A percentile compares a stretch with the other conserved stretches of the same genome.
These are phyloP conservation scores for Monopterus albus DNA, from an alignment of 2,113 vertebrate genomes.

Conservation along the genomic window DNA sequence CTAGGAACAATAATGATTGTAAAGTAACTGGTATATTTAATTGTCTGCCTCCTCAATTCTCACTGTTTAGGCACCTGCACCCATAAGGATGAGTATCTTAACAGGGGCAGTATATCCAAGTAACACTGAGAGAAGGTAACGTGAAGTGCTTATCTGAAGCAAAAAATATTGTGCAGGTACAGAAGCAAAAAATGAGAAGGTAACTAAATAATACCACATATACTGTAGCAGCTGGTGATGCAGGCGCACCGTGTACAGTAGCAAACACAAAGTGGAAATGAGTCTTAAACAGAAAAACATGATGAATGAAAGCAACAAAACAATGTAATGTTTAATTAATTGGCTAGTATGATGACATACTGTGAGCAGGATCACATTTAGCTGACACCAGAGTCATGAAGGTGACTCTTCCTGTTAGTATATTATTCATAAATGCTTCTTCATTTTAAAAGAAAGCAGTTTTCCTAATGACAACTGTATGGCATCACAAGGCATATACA, in stretches of 20 bases:
- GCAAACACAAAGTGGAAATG: slow-evolving; percentile 10
- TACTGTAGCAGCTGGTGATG: background rate
- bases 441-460: background rate
- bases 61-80: slow-evolving; percentile 26
- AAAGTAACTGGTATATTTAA: too few species aligned
- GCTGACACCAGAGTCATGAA: background rate
- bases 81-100: background rate
- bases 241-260: background rate
- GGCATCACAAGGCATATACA: background rate
- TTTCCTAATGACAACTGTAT: slow-evolving; percentile 6
- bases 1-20: background rate
- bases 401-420: background rate
- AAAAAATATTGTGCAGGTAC: background rate
- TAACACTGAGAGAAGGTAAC: too few species aligned
- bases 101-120: background rate
- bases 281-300: slow-evolving; percentile 5
- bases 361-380: background rate
- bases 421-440: slow-evolving; percentile 6
- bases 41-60: too few species aligned
- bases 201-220: slow-evolving; percentile 34
- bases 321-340: too few species aligned
- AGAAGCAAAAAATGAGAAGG: background rate
- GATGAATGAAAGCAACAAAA: background rate
- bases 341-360: too few species aligned
- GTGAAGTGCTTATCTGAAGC: background rate